Percentiles rank a stretch among this genome's conserved stretches.
Conservation (phyloP, 2,113 vertebrate species). For the Bufo gargarizans region DNA sequence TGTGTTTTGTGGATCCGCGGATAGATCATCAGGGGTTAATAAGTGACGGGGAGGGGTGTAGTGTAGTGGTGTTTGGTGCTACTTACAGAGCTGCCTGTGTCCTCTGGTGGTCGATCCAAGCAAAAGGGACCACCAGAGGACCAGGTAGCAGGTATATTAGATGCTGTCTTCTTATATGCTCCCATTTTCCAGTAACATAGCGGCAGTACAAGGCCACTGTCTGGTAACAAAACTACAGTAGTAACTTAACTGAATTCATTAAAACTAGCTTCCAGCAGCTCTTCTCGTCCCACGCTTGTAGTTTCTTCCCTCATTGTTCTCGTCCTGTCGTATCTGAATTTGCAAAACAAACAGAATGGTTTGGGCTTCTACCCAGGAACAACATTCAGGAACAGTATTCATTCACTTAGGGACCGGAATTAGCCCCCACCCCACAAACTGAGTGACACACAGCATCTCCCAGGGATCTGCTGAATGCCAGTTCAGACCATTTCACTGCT, state of each 20-base stretch:
- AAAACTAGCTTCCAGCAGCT: neutral
- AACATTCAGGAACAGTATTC: conserved; percentile 49
- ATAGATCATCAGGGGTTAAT: too few species aligned
- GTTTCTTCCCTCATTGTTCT: conserved; percentile 17
- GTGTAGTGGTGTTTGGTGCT: too few species aligned
- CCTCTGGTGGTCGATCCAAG: too few species aligned
- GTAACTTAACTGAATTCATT: neutral
- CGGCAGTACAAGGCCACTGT: neutral
- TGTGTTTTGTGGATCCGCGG: too few species aligned
- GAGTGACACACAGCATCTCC: conserved; percentile 38
- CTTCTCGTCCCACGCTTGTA: neutral
- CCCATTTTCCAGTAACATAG: too few species aligned
- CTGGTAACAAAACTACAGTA: neutral
- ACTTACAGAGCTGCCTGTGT: too few species aligned
- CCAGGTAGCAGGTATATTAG: too few species aligned
- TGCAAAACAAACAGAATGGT: conserved; percentile 38
- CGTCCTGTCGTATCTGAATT: conserved; percentile 31
- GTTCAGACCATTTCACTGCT: conserved; percentile 34
- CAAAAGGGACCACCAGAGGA: too few species aligned
- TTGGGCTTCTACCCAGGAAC: conserved; percentile 53
- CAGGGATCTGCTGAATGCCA: conserved; percentile 18
- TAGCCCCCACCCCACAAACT: neutral
- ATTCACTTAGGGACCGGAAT: conserved; percentile 42
- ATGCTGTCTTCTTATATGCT: too few species aligned
- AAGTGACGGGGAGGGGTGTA: too few species aligned